A percentile compares a stretch with the other conserved stretches of the same genome.
Evolutionary conservation across 2,797 vertebrate genomes (phyloP).

Genomic region (Telmatherina bonti): DNA sequence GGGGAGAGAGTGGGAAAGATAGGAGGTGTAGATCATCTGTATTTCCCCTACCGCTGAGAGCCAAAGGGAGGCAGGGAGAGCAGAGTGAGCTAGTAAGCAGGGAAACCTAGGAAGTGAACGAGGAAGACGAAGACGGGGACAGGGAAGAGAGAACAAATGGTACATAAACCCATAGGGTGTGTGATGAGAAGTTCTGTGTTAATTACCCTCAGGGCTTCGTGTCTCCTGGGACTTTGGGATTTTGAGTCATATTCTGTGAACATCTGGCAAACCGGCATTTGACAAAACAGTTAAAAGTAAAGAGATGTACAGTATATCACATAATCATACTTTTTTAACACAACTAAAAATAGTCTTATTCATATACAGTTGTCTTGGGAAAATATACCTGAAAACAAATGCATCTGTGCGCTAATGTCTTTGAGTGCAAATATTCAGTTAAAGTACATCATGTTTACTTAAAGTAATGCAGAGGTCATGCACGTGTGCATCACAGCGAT

Average conservation of each 20-base stretch:
- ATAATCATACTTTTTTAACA: conserved; percentile 11
- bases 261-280: conserved; percentile 32
- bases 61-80: conserved; percentile 36
- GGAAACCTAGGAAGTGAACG: conserved; percentile 34
- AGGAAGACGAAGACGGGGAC: conserved; percentile 10
- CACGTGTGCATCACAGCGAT: conserved; percentile 24
- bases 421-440: neutral
- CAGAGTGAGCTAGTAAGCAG: conserved; percentile 30
- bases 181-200: conserved; percentile 26
- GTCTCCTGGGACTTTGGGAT: conserved; percentile 28
- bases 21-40: conserved; percentile 50
- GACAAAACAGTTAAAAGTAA: conserved; percentile 15
- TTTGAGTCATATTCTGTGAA: conserved; percentile 38
- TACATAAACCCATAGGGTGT: conserved; percentile 11
- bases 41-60: conserved; percentile 38
- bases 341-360: neutral
- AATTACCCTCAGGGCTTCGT: conserved; percentile 22
- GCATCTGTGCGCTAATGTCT: neutral
- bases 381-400: neutral
- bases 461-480: neutral
- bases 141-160: conserved; percentile 22
- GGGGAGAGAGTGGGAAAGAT: conserved; percentile 36
- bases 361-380: neutral
- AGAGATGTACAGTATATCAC: conserved; percentile 15
- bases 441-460: conserved; percentile 11